Conservation (phyloP, 2,113 vertebrate species). For the Azemiops feae region DNA sequence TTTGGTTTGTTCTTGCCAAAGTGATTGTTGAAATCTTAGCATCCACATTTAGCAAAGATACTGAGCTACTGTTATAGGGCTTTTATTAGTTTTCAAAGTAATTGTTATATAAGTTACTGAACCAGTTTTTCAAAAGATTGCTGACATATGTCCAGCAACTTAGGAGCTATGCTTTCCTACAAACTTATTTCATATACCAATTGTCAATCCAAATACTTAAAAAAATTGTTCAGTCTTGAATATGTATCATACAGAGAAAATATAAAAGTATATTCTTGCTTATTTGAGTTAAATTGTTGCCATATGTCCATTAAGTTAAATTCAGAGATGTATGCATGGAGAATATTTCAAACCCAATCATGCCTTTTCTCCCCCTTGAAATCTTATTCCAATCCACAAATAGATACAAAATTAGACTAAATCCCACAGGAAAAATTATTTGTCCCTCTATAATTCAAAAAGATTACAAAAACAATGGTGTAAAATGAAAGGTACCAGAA, state of each 20-base stretch:
- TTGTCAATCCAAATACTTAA: neutral
- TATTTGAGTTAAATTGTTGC: neutral
- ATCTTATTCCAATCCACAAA: neutral
- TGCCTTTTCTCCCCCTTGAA: neutral
- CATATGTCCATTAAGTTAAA: neutral
- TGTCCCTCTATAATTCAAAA: neutral
- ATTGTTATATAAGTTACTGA: neutral
- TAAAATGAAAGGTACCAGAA: neutral
- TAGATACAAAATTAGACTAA: neutral
- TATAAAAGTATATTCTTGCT: neutral
- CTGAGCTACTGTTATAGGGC: neutral
- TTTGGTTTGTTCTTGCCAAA: neutral
- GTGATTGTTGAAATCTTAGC: neutral
- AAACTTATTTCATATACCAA: neutral
- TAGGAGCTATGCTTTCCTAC: neutral
- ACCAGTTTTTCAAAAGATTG: neutral
- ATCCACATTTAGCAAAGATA: neutral
- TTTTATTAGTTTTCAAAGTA: neutral
- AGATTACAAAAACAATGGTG: neutral
- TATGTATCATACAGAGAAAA: neutral
- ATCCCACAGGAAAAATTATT: neutral
- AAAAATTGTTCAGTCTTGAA: neutral
- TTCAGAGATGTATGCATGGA: neutral
- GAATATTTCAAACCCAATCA: neutral
- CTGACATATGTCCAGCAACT: neutral